Evolutionary conservation across 2,113 vertebrate genomes (phyloP), one percentile per base, ranked within the genome.

Genomic region (Uria aalge): DNA sequence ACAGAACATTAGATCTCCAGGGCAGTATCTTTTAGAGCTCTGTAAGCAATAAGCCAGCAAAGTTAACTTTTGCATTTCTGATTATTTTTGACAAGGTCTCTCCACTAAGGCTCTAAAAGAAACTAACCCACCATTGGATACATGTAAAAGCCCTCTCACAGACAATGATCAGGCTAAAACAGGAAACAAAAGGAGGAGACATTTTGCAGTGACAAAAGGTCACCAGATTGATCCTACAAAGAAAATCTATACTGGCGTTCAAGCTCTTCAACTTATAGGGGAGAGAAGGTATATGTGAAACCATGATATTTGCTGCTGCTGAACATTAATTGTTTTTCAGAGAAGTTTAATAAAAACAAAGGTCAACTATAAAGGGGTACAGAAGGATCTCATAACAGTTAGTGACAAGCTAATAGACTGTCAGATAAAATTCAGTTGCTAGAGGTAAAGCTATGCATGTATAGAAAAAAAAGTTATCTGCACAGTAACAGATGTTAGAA

Each of bases 1-100:
- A 96, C 12, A 90, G 68, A 90, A 96, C 82, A 93, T 72, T 77
- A 93, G 59, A 50, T 93, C 72, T 52, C 72, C 29, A 22, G 29
- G 55, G 82, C 20, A 79, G 55, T 77, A 73, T 83, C 55, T 92
- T 82, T 85, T 57, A 94, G 29, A 90, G 45, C 9, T 86, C 38
- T 73, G 22, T 41, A 72, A 92, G 45, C 24, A 92, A 9, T 38
- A 93, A 47, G 29, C 41, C 45, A 86, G 41, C 29, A 73, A 85
- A 90, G 26, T 47, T 67, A 90, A 80, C 20, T 83, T 87, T n/a
- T 80, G 24, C 41, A 88, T 69, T 95, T 88, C 67, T 74, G 29
- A 88, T 47, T 75, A 12, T 2, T 67, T 86, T 63, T 95, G 69
- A 93, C 55, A 43, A 78, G 38, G 29, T 85, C 15, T 47, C 47